Conservation (phyloP, 2,113 vertebrate species). For the Eulacestoma nigropectus region DNA sequence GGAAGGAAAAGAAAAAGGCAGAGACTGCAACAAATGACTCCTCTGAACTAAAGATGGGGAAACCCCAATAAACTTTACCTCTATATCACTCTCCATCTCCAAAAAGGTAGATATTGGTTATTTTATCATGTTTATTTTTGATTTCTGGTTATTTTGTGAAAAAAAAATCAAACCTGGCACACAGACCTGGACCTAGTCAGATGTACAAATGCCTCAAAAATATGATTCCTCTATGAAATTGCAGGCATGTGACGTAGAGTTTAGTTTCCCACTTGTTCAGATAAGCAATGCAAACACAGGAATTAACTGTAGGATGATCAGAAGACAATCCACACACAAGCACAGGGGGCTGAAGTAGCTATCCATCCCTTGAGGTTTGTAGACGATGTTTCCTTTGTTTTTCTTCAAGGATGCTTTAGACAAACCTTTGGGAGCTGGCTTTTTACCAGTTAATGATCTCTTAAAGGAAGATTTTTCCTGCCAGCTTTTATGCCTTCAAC, state of each 20-base stretch:
- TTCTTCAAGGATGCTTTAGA: background rate
- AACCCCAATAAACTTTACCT: background rate
- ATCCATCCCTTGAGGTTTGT: background rate
- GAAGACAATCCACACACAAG: background rate
- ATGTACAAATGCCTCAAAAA: background rate
- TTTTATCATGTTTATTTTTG: background rate
- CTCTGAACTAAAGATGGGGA: background rate
- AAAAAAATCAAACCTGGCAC: background rate
- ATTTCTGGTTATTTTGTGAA: background rate
- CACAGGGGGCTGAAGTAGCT: background rate
- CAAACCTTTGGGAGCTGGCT: background rate
- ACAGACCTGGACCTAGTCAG: background rate
- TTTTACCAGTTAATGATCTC: background rate
- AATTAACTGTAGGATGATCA: background rate
- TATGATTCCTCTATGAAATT: background rate
- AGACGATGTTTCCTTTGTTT: background rate
- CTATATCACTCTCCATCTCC: background rate
- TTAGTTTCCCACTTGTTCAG: background rate
- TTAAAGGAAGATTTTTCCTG: background rate
- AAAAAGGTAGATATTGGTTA: background rate
- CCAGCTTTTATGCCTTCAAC: background rate
- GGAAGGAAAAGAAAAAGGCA: fast-evolving
- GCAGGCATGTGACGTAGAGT: background rate
- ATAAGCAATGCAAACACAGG: background rate
- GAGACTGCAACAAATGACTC: background rate